These are phyloP conservation scores for Melanaphis sacchari DNA, from an alignment of 1,140 invertebrate species.

Conservation along the genomic window DNA sequence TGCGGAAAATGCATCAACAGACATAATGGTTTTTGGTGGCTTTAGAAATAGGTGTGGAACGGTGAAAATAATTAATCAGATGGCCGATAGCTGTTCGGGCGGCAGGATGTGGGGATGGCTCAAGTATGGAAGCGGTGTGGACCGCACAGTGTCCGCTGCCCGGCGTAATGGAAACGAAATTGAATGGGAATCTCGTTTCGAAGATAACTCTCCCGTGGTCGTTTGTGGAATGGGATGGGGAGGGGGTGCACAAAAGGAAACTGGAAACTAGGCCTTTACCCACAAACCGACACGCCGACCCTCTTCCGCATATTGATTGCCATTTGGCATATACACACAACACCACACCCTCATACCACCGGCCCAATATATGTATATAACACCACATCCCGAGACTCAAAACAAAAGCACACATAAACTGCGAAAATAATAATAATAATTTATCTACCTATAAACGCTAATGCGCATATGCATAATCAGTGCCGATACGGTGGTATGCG, in stretches of 20 bases:
- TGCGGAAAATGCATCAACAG: background rate
- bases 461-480: background rate
- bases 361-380: background rate
- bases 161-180: conserved; percentile 41
- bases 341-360: background rate
- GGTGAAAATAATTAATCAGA: conserved; percentile 54
- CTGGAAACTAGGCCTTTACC: conserved; percentile 36
- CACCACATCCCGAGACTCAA: background rate
- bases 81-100: background rate
- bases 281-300: background rate
- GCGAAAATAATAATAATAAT: conserved; percentile 43
- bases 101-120: background rate
- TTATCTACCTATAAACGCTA: background rate
- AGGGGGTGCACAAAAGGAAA: conserved; percentile 33
- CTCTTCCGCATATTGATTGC: conserved; percentile 47
- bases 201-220: conserved; percentile 32
- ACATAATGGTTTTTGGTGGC: background rate
- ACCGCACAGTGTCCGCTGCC: background rate
- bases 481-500: background rate
- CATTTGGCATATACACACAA: background rate
- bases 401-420: conserved; percentile 37
- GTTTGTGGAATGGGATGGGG: background rate
- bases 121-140: background rate
- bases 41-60: conserved; percentile 14
- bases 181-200: conserved; percentile 50